These are phyloP conservation scores for Phenganax stokvisi DNA, from an alignment of 92 coral and sea anemone genomes.

Conservation along the genomic window DNA sequence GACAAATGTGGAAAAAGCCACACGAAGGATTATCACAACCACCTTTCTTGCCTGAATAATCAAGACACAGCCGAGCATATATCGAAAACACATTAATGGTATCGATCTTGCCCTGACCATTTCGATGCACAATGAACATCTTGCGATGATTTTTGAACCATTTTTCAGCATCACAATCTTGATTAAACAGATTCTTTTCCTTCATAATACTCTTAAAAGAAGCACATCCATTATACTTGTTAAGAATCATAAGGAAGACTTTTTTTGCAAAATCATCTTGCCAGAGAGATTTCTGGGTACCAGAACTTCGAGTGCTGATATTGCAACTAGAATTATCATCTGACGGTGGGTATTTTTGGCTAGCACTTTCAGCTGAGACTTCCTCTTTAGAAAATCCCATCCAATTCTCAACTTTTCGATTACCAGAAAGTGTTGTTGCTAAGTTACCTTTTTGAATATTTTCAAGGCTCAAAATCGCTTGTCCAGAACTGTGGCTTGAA, in stretches of 20 bases:
- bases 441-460: conserved; percentile 13
- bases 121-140: conserved; percentile 51
- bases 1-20: conserved; percentile 43
- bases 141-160: conserved; percentile 54
- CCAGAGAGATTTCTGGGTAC: conserved; percentile 17
- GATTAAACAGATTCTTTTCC: conserved; percentile 49
- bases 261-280: conserved; percentile 23
- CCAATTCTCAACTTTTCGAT: conserved; percentile 6
- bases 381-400: not conserved
- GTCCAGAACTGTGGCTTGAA: conserved; percentile 1
- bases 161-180: conserved; percentile 42
- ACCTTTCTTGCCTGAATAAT: conserved; percentile 30
- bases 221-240: conserved; percentile 50
- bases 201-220: conserved; percentile 47
- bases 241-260: conserved; percentile 48
- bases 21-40: conserved; percentile 44
- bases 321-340: not conserved
- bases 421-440: not conserved
- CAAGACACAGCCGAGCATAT: conserved; percentile 58
- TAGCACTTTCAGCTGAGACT: not conserved
- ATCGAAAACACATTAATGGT: conserved; percentile 47
- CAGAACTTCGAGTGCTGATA: conserved; percentile 23
- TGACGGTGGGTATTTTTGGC: not conserved
- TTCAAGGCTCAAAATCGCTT: not conserved
- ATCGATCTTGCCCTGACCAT: conserved; percentile 54